Percentiles rank a stretch among this genome's conserved stretches.
These are phyloP conservation scores for Acleris emargana DNA, from an alignment of 2,888 invertebrate genomes.

Conservation along the genomic window DNA sequence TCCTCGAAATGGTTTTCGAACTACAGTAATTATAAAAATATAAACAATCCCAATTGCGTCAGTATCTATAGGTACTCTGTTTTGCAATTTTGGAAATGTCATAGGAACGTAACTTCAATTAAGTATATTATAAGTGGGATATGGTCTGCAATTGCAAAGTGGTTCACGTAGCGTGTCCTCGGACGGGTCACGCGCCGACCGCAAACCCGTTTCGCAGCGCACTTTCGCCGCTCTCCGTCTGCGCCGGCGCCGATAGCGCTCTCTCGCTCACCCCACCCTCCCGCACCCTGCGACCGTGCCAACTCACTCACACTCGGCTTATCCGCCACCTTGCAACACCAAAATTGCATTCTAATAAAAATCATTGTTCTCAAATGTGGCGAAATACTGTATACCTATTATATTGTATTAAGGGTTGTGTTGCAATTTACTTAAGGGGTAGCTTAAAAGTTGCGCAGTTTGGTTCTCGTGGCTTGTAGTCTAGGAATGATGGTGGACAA, in stretches of 20 bases:
- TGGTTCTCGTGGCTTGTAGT: no score
- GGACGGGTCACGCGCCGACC: constrained; percentile 77
- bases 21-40: no score
- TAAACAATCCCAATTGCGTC: no score
- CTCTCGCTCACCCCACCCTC: constrained; percentile 61
- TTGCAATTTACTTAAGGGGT: no score
- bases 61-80: background rate
- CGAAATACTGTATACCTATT: background rate
- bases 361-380: constrained; percentile 26
- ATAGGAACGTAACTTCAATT: constrained; percentile 18
- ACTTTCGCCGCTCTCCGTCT: constrained; percentile 77
- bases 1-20: no score
- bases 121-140: constrained; percentile 31
- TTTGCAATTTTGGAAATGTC: constrained; percentile 18
- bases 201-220: constrained; percentile 76
- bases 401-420: no score
- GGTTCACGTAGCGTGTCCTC: constrained; percentile 70
- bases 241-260: constrained; percentile 58
- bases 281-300: constrained; percentile 49
- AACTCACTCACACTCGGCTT: constrained; percentile 39
- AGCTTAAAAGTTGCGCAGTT: no score
- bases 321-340: constrained; percentile 24
- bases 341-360: constrained; percentile 30
- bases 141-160: constrained; percentile 51
- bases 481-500: no score